Evolutionary conservation across 2,888 invertebrate genomes (phyloP).

Genomic region (Lepidocyrtinus sp.): DNA sequence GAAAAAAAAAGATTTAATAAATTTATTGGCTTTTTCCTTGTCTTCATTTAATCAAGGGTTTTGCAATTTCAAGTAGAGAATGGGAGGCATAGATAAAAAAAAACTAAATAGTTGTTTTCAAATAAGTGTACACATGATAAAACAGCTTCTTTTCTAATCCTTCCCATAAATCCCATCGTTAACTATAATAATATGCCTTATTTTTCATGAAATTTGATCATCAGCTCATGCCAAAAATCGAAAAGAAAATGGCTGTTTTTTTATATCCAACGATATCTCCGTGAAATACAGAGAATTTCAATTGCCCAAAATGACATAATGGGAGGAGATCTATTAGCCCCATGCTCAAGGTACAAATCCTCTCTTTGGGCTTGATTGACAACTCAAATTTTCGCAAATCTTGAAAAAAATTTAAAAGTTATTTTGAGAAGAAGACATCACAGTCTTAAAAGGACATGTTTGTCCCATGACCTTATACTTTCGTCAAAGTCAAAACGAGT

Average conservation of each 20-base stretch:
- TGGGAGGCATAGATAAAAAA: no score
- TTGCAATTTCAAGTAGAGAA: no score
- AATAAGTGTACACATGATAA: no score
- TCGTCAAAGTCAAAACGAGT: conserved; percentile 11
- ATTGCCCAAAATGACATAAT: neutral
- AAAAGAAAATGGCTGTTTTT: no score
- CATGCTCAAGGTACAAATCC: neutral
- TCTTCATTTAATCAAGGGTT: no score
- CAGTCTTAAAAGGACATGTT: neutral
- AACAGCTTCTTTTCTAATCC: no score
- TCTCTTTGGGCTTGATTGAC: neutral
- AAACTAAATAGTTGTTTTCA: no score
- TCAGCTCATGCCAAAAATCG: conserved; percentile 34
- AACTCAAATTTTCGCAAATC: no score
- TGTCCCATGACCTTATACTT: neutral
- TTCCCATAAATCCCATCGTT: no score
- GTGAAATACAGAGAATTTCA: no score
- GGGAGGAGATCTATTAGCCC: neutral
- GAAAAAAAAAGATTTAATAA: neutral
- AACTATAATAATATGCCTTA: no score
- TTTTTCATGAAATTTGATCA: conserved; percentile 40
- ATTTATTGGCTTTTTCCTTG: neutral
- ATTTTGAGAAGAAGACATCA: neutral
- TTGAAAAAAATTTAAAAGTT: neutral
- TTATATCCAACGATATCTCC: no score